phyloP scores from a whole-genome alignment of 2,113 vertebrate genomes.

The Formicarius rufipectus region DNA sequence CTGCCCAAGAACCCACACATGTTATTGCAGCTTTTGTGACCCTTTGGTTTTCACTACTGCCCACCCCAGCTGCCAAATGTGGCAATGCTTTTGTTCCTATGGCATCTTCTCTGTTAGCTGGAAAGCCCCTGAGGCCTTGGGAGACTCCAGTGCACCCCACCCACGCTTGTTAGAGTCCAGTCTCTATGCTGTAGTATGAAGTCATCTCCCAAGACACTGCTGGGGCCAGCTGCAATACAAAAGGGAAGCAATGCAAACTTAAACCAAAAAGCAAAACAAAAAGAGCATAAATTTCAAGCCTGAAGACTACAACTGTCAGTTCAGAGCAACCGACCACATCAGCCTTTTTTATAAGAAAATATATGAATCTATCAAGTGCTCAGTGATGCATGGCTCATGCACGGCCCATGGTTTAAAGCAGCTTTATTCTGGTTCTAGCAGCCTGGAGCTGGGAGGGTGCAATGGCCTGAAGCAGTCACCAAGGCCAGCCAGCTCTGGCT shows the following conservation, averaged over 20 bases:
- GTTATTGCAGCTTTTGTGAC: background rate
- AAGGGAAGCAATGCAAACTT: conserved; percentile 24
- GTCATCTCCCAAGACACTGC: conserved; percentile 55
- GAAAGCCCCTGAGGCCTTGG: conserved; percentile 31
- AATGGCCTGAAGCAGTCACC: background rate
- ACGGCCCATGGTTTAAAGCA: background rate
- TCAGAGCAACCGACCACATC: conserved; percentile 25
- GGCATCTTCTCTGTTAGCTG: background rate
- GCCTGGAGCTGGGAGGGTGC: background rate
- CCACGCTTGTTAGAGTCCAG: conserved; percentile 15
- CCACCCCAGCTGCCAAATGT: background rate
- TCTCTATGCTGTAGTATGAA: conserved; percentile 21
- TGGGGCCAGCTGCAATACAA: conserved; percentile 54
- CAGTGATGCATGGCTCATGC: background rate
- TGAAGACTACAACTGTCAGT: conserved; percentile 35
- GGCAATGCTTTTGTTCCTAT: conserved; percentile 46
- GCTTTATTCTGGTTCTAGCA: background rate
- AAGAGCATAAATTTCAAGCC: conserved; percentile 35
- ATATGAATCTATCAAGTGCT: conserved; percentile 28
- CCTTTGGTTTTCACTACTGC: background rate
- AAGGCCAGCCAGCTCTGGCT: background rate
- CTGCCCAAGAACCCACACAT: background rate
- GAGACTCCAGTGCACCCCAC: conserved; percentile 19
- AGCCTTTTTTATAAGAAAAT: conserved; percentile 43
- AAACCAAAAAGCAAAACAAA: conserved; percentile 48